phyloP scores from a whole-genome alignment of 2,888 invertebrate species.

The Orthonevra nobilis region DNA sequence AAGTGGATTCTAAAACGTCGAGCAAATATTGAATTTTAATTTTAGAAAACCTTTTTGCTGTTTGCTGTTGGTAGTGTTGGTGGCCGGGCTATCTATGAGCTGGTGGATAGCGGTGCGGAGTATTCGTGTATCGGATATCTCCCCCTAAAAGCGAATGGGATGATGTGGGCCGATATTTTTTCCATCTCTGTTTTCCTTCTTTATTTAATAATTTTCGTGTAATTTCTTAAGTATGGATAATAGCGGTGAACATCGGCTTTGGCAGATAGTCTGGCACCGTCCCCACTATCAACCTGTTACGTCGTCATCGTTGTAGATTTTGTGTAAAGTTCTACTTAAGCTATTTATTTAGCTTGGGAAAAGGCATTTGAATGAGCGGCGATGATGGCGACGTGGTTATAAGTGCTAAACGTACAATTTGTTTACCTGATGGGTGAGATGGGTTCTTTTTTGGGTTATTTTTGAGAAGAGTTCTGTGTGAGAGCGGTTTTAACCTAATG shows the following conservation, averaged over 20 bases:
- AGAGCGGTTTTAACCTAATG: constrained; percentile 29
- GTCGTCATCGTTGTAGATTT: constrained; percentile 30
- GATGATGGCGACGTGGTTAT: constrained; percentile 35
- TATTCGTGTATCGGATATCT: constrained; percentile 30
- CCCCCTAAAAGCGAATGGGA: constrained; percentile 17
- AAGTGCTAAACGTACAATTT: constrained; percentile 54
- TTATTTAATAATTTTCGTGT: constrained; percentile 50
- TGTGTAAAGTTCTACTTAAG: constrained; percentile 58
- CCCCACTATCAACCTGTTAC: constrained; percentile 44
- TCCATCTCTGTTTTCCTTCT: constrained; percentile 16
- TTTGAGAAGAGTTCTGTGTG: constrained; percentile 14
- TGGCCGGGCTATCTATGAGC: not conserved
- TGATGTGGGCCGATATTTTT: constrained; percentile 40
- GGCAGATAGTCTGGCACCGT: constrained; percentile 57
- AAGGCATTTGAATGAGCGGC: constrained; percentile 43
- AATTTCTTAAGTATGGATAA: constrained; percentile 60
- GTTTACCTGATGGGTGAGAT: constrained; percentile 33
- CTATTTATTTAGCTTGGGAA: constrained; percentile 61
- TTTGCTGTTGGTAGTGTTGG: constrained; percentile 27
- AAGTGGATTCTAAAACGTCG: constrained; percentile 72
- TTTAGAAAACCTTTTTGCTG: constrained; percentile 54
- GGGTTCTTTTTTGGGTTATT: constrained; percentile 12
- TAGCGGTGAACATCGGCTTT: constrained; percentile 47
- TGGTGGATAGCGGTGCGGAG: not conserved
- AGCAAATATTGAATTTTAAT: constrained; percentile 72